Conservation (phyloP, 1,140 invertebrate species). For the Solenopsis fugax region DNA sequence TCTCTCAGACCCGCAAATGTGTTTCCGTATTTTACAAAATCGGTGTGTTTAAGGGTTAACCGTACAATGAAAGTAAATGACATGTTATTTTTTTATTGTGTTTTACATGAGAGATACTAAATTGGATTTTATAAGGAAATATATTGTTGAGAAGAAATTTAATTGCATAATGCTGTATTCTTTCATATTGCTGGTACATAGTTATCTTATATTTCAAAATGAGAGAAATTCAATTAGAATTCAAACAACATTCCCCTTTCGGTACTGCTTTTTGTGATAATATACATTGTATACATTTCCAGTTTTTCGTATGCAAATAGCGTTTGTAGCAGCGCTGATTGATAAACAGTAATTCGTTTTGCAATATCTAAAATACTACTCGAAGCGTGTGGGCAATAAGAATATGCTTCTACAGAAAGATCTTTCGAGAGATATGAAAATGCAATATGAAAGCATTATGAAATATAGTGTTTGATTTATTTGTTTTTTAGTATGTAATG, state of each 20-base stretch:
- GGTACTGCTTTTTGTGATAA: neutral
- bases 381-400: constrained; percentile 37
- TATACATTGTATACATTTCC: neutral
- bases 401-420: constrained; percentile 7
- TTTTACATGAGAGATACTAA: neutral
- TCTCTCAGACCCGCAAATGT: no score
- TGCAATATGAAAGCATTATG: constrained; percentile 1
- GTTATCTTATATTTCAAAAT: constrained; percentile 2
- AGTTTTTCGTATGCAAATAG: neutral
- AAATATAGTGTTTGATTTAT: neutral
- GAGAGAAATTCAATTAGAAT: constrained; percentile 14
- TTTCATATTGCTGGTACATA: neutral
- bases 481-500: neutral
- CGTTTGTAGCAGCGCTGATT: constrained; percentile 10
- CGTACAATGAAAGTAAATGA: neutral
- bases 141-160: constrained; percentile 2
- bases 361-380: constrained; percentile 17
- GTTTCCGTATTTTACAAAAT: no score
- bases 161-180: constrained; percentile 5
- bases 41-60: no score
- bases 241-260: neutral
- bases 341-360: constrained; percentile 17
- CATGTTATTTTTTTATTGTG: neutral
- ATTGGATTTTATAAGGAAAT: constrained; percentile 4
- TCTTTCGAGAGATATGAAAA: constrained; percentile 7